These are phyloP conservation scores for Napeogenes inachia DNA, from an alignment of 2,888 invertebrate species.

Conservation along the genomic window DNA sequence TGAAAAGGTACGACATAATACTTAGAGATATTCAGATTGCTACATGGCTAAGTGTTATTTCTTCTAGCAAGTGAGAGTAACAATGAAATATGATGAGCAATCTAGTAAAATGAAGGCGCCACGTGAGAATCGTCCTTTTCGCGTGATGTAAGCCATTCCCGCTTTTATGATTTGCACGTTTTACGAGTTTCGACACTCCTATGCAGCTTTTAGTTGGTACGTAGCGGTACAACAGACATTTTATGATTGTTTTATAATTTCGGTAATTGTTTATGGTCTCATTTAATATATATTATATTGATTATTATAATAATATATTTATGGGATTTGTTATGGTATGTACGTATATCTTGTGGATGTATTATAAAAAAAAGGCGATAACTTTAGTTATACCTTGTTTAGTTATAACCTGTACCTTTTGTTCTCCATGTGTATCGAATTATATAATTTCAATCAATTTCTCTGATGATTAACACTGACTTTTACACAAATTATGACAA, in stretches of 20 bases:
- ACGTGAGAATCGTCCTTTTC: conserved; percentile 51
- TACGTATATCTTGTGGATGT: neutral
- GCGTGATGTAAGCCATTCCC: conserved; percentile 63
- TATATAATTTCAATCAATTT: too few relatives aligned
- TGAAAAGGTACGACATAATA: too few relatives aligned
- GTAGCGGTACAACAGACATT: conserved; percentile 32
- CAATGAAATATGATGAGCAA: conserved; percentile 62
- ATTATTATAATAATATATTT: neutral
- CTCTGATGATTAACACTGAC: too few relatives aligned
- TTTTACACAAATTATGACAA: too few relatives aligned
- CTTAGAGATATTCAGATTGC: neutral
- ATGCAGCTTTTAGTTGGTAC: conserved; percentile 45
- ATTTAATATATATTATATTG: too few relatives aligned
- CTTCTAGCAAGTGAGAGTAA: conserved; percentile 29
- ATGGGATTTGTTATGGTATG: neutral
- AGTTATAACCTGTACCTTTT: too few relatives aligned
- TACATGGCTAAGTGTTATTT: conserved; percentile 11
- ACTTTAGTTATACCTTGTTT: too few relatives aligned
- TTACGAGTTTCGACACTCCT: conserved; percentile 53
- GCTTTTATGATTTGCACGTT: conserved; percentile 54
- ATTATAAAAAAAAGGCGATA: too few relatives aligned
- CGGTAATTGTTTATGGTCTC: conserved; percentile 12
- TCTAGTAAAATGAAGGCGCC: conserved; percentile 56
- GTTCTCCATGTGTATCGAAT: too few relatives aligned
- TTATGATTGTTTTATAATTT: conserved; percentile 22